These are phyloP conservation scores for Eurystomus gularis DNA, from an alignment of 2,113 vertebrate species.

Conservation along the genomic window DNA sequence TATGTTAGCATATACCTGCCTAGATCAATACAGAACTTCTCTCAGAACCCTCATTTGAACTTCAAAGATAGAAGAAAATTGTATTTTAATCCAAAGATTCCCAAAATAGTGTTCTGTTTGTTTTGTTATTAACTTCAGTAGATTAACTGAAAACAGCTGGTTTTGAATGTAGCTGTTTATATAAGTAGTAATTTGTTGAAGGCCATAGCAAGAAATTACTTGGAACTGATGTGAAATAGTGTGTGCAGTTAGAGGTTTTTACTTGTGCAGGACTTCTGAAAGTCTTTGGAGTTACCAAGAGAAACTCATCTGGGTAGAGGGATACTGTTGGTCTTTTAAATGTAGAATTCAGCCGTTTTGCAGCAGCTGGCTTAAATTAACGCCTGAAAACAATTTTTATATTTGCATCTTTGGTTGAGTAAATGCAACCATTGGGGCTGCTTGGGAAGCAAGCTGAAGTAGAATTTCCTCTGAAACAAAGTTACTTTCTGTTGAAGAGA, in stretches of 20 bases:
- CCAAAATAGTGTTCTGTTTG: neutral
- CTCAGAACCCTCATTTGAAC: neutral
- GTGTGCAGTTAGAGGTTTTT: neutral
- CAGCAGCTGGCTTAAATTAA: neutral
- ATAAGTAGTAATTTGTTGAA: neutral
- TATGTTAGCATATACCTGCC: neutral
- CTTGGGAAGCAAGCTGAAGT: neutral
- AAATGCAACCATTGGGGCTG: neutral
- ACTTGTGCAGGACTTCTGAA: neutral
- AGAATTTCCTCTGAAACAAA: neutral
- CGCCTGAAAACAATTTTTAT: neutral
- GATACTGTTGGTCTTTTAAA: neutral
- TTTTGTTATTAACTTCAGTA: neutral
- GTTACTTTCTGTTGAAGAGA: neutral
- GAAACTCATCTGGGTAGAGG: neutral
- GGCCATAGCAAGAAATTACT: neutral
- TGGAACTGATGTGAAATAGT: neutral
- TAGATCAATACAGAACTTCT: neutral
- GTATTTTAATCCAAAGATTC: neutral
- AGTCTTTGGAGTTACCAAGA: neutral
- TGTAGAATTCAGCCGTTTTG: neutral
- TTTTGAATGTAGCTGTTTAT: neutral
- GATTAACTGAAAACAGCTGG: neutral
- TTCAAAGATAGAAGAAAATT: neutral
- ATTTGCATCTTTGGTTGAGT: neutral